Conservation (phyloP, 2,113 vertebrate species). For the Sturnira hondurensis region DNA sequence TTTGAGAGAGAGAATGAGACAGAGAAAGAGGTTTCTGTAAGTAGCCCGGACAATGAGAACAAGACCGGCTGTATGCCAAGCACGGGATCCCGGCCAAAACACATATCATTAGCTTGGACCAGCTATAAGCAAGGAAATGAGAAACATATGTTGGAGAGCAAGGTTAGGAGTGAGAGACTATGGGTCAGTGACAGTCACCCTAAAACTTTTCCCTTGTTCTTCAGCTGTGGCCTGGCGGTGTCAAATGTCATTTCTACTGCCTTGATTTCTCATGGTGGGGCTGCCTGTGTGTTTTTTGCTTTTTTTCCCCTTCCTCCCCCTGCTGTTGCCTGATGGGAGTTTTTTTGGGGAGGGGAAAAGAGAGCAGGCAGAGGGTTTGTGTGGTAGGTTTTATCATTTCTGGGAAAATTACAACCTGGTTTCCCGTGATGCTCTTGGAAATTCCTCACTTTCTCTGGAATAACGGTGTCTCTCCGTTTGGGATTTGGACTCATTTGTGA, state of each 20-base stretch:
- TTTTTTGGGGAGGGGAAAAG: constrained; percentile 66
- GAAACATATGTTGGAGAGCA: constrained; percentile 86
- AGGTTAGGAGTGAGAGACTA: constrained; percentile 85
- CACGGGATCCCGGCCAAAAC: constrained; percentile 85
- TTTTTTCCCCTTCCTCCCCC: constrained; percentile 43
- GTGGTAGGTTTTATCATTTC: constrained; percentile 85
- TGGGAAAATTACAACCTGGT: constrained; percentile 94
- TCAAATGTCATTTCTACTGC: constrained; percentile 83
- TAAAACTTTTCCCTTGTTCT: constrained; percentile 86
- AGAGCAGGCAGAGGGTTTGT: constrained; percentile 71
- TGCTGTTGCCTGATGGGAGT: constrained; percentile 74
- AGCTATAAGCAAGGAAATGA: constrained; percentile 89
- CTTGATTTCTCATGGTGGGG: constrained; percentile 86
- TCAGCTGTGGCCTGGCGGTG: constrained; percentile 83
- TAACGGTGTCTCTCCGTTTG: constrained; percentile 64
- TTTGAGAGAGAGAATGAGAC: constrained; percentile 80
- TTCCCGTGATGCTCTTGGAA: constrained; percentile 90
- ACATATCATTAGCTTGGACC: constrained; percentile 89
- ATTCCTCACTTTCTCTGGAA: constrained; percentile 88
- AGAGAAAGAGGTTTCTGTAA: constrained; percentile 87
- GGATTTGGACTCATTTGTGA: constrained; percentile 76
- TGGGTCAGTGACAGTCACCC: constrained; percentile 84
- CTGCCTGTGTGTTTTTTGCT: constrained; percentile 72
- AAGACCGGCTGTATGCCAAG: constrained; percentile 88
- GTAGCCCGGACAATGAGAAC: constrained; percentile 87